Conservation (phyloP, 2,888 invertebrate genomes). For the Stramonita haemastoma region DNA sequence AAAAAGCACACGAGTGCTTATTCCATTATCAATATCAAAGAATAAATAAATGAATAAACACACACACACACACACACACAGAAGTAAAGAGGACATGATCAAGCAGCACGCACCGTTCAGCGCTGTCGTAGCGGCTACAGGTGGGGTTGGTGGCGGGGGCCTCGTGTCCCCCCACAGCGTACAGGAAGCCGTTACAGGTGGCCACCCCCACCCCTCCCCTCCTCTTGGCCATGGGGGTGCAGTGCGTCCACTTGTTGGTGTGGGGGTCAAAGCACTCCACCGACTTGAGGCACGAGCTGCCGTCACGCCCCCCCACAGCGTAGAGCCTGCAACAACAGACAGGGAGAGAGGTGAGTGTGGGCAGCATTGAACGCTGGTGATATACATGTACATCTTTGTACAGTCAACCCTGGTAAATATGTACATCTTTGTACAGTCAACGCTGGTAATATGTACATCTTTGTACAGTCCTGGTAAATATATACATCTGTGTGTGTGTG, state of each 20-base stretch:
- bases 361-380: too few species aligned
- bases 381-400: too few species aligned
- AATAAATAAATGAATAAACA: too few species aligned
- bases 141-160: slow-evolving; percentile 92
- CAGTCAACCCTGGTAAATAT: too few species aligned
- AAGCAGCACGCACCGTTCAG: slow-evolving; percentile 84
- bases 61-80: not conserved
- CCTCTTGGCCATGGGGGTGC: slow-evolving; percentile 91
- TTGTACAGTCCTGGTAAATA: too few species aligned
- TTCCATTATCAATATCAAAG: too few species aligned
- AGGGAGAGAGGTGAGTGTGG: too few species aligned
- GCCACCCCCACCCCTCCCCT: slow-evolving; percentile 94
- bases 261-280: slow-evolving; percentile 92
- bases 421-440: too few species aligned
- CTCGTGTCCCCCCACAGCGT: slow-evolving; percentile 95
- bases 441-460: too few species aligned
- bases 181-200: slow-evolving; percentile 91
- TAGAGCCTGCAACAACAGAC: slow-evolving; percentile 83
- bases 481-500: too few species aligned
- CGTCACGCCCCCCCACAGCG: slow-evolving; percentile 95
- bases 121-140: slow-evolving; percentile 90
- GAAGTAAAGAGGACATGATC: not conserved
- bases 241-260: slow-evolving; percentile 88
- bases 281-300: slow-evolving; percentile 91
- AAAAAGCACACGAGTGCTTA: too few species aligned